A percentile compares a stretch with the other conserved stretches of the same genome.
Conservation (phyloP, 2,888 invertebrate species). For the Hartigia nigra region DNA sequence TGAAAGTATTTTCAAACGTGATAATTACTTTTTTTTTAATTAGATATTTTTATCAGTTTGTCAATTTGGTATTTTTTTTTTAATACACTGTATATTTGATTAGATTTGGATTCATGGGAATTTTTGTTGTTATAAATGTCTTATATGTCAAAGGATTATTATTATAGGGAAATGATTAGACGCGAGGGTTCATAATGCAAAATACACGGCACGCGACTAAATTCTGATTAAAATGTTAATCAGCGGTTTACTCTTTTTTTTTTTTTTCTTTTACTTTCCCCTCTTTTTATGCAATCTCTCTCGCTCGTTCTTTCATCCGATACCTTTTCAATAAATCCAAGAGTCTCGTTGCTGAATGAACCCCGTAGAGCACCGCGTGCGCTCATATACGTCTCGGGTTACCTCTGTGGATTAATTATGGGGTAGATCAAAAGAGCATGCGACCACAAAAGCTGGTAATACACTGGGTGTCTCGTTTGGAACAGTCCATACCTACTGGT, state of each 20-base stretch:
- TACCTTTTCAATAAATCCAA: conserved; percentile 62
- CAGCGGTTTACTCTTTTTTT: conserved; percentile 41
- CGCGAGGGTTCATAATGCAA: conserved; percentile 7
- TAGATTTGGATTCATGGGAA: background rate
- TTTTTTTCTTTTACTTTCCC: conserved; percentile 12
- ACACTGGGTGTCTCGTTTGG: conserved; percentile 47
- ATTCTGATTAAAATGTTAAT: conserved; percentile 63
- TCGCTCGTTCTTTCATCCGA: conserved; percentile 42
- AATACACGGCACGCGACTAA: conserved; percentile 56
- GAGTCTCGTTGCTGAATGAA: conserved; percentile 54
- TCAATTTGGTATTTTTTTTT: background rate
- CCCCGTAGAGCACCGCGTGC: conserved; percentile 49
- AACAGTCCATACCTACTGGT: background rate
- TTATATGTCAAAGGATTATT: background rate
- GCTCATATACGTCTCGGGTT: conserved; percentile 62
- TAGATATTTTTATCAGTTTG: background rate
- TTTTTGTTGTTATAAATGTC: background rate
- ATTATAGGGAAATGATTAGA: background rate
- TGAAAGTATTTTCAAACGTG: background rate
- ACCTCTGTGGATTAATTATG: conserved; percentile 64
- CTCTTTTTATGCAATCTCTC: conserved; percentile 12
- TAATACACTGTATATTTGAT: background rate
- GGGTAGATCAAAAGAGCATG: conserved; percentile 63
- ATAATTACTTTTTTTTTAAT: background rate
- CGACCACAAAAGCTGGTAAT: conserved; percentile 60